A percentile compares a stretch with the other conserved stretches of the same genome.
These are phyloP conservation scores for Lysandra coridon DNA, from an alignment of 2,888 invertebrate species.

Conservation along the genomic window DNA sequence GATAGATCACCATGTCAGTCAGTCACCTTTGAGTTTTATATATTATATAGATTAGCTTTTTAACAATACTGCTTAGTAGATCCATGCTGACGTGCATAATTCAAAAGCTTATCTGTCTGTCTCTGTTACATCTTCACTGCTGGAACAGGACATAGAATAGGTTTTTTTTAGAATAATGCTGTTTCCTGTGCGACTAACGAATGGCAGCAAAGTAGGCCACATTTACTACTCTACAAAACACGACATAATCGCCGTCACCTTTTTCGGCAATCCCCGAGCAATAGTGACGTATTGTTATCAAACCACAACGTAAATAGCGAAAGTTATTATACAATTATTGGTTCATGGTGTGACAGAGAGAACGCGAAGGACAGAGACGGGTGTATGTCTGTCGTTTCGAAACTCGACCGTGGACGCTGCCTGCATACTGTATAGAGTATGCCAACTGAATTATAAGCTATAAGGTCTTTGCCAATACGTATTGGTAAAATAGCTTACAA, in stretches of 20 bases:
- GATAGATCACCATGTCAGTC: too few relatives aligned
- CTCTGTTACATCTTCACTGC: too few relatives aligned
- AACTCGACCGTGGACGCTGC: conserved; percentile 55
- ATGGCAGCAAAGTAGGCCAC: too few relatives aligned
- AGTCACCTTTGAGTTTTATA: too few relatives aligned
- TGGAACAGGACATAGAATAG: too few relatives aligned
- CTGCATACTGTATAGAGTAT: background rate
- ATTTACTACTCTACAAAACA: too few relatives aligned
- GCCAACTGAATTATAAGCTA: conserved; percentile 9
- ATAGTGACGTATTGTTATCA: conserved; percentile 12
- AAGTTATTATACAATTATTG: conserved; percentile 31
- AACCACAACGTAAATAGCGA: conserved; percentile 25
- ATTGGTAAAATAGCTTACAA: background rate
- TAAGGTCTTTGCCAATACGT: background rate
- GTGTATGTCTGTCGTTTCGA: conserved; percentile 52
- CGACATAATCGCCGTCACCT: background rate
- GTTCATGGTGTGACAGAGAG: conserved; percentile 46
- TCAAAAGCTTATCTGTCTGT: too few relatives aligned
- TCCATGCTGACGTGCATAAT: too few relatives aligned
- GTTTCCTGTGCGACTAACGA: too few relatives aligned
- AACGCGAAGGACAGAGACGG: conserved; percentile 47
- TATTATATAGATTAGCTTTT: too few relatives aligned
- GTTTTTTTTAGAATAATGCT: too few relatives aligned
- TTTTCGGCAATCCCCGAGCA: background rate
- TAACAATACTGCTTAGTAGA: too few relatives aligned